phyloP scores from a whole-genome alignment of 2,888 invertebrate genomes.

The Cenopis cana region DNA sequence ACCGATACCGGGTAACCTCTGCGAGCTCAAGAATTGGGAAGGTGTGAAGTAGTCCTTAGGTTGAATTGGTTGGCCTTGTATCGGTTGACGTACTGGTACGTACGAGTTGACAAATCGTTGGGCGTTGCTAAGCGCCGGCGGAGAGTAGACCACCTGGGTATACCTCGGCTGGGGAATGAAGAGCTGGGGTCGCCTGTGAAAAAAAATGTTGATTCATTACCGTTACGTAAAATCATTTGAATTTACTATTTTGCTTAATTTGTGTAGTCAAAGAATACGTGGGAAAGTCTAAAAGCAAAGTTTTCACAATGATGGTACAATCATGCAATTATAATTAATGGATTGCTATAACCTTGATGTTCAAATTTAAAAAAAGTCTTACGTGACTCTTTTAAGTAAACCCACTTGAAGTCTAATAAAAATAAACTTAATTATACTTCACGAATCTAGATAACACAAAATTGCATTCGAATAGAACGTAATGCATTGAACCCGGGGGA shows the following conservation, averaged over 20 bases:
- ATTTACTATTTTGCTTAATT: conserved; percentile 30
- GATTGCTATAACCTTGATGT: conserved; percentile 9
- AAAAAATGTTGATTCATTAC: conserved; percentile 27
- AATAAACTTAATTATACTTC: neutral
- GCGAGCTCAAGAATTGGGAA: conserved; percentile 69
- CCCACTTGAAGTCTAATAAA: neutral
- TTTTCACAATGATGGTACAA: conserved; percentile 12
- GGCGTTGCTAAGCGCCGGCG: conserved; percentile 65
- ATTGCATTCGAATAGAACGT: neutral
- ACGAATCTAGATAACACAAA: neutral
- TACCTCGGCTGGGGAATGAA: conserved; percentile 76
- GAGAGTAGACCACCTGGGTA: conserved; percentile 67
- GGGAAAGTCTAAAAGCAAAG: conserved; percentile 26
- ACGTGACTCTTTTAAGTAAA: neutral
- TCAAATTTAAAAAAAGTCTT: conserved; percentile 3
- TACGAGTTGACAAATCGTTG: conserved; percentile 78
- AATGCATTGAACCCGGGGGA: neutral
- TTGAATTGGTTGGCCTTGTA: conserved; percentile 54
- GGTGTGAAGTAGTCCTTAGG: conserved; percentile 62
- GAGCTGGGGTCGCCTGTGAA: conserved; percentile 72
- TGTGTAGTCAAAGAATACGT: conserved; percentile 15
- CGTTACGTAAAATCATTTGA: conserved; percentile 14
- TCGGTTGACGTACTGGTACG: conserved; percentile 60
- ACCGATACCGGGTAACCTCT: conserved; percentile 73
- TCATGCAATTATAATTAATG: conserved; percentile 22